A percentile compares a stretch with the other conserved stretches of the same genome.
Conservation (phyloP, 2,797 vertebrate species). For the Paedocypris micromegethes region DNA sequence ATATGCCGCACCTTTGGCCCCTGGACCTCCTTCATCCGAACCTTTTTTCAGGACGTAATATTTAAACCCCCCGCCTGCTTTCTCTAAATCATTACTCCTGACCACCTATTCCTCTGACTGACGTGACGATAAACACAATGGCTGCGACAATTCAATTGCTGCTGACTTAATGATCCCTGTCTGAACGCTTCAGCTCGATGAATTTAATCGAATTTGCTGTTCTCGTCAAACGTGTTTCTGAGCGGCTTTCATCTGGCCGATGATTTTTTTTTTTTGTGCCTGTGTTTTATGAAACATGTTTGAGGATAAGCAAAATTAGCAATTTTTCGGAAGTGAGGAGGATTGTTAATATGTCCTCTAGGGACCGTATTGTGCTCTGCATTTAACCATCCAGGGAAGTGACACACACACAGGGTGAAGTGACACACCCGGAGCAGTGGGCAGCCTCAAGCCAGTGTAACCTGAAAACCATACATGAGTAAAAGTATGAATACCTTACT, state of each 20-base stretch:
- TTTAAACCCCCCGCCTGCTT: slow-evolving; percentile 55
- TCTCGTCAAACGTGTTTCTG: slow-evolving; percentile 23
- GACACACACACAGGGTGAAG: too few relatives aligned
- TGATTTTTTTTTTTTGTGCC: neutral
- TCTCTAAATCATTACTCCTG: slow-evolving; percentile 57
- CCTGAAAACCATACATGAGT: too few relatives aligned
- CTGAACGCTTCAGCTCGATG: slow-evolving; percentile 32
- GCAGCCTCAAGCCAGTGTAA: too few relatives aligned
- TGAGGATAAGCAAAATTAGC: slow-evolving; percentile 36
- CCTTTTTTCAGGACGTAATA: slow-evolving; percentile 55
- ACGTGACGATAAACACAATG: slow-evolving; percentile 57
- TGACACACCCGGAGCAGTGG: too few relatives aligned
- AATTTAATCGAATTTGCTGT: slow-evolving; percentile 37
- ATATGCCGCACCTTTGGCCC: slow-evolving; percentile 70
- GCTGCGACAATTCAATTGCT: slow-evolving; percentile 4
- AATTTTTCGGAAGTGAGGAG: slow-evolving; percentile 21
- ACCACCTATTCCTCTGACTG: slow-evolving; percentile 48
- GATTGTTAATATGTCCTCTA: slow-evolving; percentile 33
- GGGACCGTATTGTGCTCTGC: too few relatives aligned
- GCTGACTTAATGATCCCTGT: slow-evolving; percentile 25
- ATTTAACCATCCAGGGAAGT: too few relatives aligned
- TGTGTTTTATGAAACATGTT: slow-evolving; percentile 34
- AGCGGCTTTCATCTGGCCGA: slow-evolving; percentile 17
- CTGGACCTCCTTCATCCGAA: slow-evolving; percentile 58
- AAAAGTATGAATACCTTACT: too few relatives aligned